Evolutionary conservation across 2,797 vertebrate genomes (phyloP), one percentile per base, ranked within the genome.

Genomic region (Pristis pectinata): DNA sequence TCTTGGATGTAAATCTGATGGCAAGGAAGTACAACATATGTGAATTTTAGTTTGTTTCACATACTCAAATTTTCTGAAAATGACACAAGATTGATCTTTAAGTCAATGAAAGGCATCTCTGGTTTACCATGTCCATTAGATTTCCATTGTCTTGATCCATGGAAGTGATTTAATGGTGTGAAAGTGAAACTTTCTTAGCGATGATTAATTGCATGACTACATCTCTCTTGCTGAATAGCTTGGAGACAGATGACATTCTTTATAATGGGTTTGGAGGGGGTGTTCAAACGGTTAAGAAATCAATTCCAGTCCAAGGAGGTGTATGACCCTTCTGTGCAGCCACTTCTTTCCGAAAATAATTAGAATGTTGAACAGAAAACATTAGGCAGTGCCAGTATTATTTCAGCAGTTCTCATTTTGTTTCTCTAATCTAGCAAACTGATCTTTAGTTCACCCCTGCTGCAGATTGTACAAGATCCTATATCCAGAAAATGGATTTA

Each of bases 121-220:
- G 41, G 37, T 6, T 5, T 80, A 19, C 44, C 30, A 87, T 4
- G 4, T 15, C 17, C 83, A 59, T 30, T 34, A 53, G 11, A 59
- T 87, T 87, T 11, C 10, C 83, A 87, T 87, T 87, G 83, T n/a
- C 56, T 87, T 61, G 56, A 87, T 87, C 85, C 61, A 30, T 9
- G 85, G 15, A 87, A 61, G 11, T 87, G 34, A n/a, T 87, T 30
- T n/a, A 85, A 85, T 53, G 27, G 34, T 10, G 27, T 13, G 82
- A 56, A 85, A 27, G 27, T 30, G 9, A 82, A 85, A 37, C 30
- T 87, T 87, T 87, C 34, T 59, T 56, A 59, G 30, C 34, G 61
- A 61, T n/a, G 85, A 87, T 87, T 87, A 87, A 61, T 87, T 1
- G 53, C 85, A 34, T 87, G 85, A 87, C 56, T 59, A 34, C 27